Conservation (phyloP, 2,113 vertebrate species). For the Neolamprologus toae region DNA sequence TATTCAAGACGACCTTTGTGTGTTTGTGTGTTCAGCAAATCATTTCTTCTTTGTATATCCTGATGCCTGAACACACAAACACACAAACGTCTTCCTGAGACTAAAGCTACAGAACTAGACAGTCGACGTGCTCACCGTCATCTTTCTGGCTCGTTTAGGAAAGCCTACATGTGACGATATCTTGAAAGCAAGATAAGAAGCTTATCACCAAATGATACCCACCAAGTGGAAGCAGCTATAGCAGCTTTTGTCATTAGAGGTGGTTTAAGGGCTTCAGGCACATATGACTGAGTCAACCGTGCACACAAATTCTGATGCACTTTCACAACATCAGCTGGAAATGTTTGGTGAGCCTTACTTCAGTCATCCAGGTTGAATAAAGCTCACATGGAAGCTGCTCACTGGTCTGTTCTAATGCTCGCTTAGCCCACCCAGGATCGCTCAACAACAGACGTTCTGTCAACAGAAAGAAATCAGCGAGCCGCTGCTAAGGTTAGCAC, state of each 20-base stretch:
- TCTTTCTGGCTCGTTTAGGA: background rate
- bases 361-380: background rate
- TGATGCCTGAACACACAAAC: background rate
- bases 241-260: background rate
- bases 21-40: background rate
- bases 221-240: background rate
- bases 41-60: background rate
- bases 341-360: background rate
- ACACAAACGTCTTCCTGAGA: background rate
- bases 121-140: background rate
- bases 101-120: background rate
- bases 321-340: background rate
- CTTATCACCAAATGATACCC: background rate
- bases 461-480: conserved; percentile 24
- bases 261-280: background rate
- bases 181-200: background rate
- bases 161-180: background rate
- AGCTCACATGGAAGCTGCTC: background rate
- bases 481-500: conserved; percentile 29
- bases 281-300: background rate
- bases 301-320: too few relatives aligned
- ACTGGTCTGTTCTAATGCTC: background rate
- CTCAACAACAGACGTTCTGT: background rate
- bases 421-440: background rate
- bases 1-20: background rate